Evolutionary conservation across 2,797 vertebrate species (phyloP).

Genomic region (Liasis olivaceus): DNA sequence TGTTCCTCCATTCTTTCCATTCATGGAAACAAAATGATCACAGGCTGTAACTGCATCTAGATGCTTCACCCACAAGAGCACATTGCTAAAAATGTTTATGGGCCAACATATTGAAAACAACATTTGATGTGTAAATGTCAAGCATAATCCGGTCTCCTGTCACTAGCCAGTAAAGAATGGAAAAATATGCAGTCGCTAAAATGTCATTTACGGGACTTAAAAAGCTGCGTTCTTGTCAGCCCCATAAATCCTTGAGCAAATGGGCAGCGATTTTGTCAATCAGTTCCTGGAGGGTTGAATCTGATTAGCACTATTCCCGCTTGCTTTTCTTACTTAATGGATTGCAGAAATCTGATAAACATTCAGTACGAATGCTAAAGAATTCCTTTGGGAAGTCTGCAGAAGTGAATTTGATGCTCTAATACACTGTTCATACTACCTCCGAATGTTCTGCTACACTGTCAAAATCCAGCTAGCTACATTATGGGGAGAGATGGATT

Average conservation of each 20-base stretch:
- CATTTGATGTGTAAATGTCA: conserved; percentile 60
- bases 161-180: background rate
- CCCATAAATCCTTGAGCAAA: background rate
- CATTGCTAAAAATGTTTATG: conserved; percentile 40
- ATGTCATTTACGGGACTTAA: background rate
- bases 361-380: background rate
- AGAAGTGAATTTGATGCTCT: background rate
- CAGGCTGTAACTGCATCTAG: conserved; percentile 46
- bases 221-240: background rate
- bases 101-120: conserved; percentile 23
- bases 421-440: background rate
- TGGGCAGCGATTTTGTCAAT: background rate
- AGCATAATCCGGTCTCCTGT: conserved; percentile 36
- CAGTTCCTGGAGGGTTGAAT: conserved; percentile 15
- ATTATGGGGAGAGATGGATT: background rate
- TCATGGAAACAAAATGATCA: conserved; percentile 67
- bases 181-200: background rate
- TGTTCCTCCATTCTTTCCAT: conserved; percentile 43
- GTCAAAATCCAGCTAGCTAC: background rate
- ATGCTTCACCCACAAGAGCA: conserved; percentile 55
- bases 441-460: background rate
- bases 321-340: background rate
- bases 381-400: background rate
- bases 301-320: conserved; percentile 26
- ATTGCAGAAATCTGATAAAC: background rate